phyloP scores from a whole-genome alignment of 2,113 vertebrate genomes.

The Abramis brama region DNA sequence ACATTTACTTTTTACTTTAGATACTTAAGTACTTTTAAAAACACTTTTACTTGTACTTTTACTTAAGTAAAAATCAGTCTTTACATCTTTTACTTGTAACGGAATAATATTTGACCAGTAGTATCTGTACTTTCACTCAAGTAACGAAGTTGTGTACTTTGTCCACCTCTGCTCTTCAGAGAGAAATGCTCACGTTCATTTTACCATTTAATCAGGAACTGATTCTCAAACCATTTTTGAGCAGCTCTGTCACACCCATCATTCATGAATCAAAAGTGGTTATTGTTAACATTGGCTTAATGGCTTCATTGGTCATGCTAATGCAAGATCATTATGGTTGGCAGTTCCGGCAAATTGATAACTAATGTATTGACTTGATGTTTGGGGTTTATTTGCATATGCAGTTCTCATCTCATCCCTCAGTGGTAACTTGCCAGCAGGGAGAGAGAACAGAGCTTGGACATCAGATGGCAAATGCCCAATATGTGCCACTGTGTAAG shows the following conservation, averaged over 20 bases:
- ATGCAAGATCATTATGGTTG: neutral
- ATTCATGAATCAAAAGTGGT: neutral
- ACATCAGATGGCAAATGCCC: slow-evolving; percentile 7
- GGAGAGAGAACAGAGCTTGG: neutral
- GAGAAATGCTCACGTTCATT: neutral
- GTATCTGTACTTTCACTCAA: too few relatives aligned
- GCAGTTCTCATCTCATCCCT: neutral
- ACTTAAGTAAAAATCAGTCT: too few relatives aligned
- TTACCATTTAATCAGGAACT: neutral
- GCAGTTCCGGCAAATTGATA: neutral
- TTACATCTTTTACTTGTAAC: too few relatives aligned
- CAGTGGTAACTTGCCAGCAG: neutral
- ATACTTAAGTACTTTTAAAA: too few relatives aligned
- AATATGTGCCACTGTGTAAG: neutral
- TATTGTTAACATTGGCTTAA: neutral
- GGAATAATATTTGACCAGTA: too few relatives aligned
- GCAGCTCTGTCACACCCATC: neutral
- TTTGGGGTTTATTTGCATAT: neutral
- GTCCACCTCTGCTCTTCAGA: too few relatives aligned
- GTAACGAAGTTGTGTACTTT: too few relatives aligned
- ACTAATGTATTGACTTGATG: neutral
- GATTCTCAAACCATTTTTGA: neutral
- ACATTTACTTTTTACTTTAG: too few relatives aligned
- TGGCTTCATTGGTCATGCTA: neutral
- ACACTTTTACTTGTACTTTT: too few relatives aligned